Conservation (phyloP, 2,113 vertebrate genomes). For the Epinephelus fuscoguttatus region DNA sequence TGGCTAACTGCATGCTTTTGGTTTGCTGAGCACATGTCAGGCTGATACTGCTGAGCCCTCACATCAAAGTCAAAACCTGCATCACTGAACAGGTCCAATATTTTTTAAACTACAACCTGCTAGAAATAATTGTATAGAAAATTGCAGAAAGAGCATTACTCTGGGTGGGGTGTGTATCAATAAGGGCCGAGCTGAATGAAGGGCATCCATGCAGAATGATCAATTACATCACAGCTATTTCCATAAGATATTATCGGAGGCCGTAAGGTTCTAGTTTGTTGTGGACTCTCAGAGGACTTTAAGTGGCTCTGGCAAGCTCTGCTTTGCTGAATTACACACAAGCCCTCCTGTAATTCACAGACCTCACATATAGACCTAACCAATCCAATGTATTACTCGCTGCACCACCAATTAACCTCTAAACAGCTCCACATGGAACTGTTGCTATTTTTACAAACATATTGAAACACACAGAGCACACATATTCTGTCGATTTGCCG, state of each 20-base stretch:
- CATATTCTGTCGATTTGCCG: background rate
- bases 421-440: background rate
- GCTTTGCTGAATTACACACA: constrained; percentile 24
- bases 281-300: background rate
- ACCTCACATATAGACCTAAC: background rate
- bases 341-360: background rate
- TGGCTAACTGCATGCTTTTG: constrained; percentile 32
- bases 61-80: constrained; percentile 32
- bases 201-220: constrained; percentile 45
- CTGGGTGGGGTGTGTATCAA: background rate
- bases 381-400: constrained; percentile 8
- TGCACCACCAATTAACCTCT: constrained; percentile 20
- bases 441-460: background rate
- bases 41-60: constrained; percentile 22
- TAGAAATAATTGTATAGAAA: constrained; percentile 15
- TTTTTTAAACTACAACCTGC: constrained; percentile 20
- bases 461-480: background rate
- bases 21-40: constrained; percentile 42
- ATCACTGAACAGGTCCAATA: constrained; percentile 8
- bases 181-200: constrained; percentile 16
- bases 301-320: constrained; percentile 25
- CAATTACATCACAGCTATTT: constrained; percentile 43
- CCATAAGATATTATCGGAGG: constrained; percentile 40
- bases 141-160: background rate
- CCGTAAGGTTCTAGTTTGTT: constrained; percentile 34